These are phyloP conservation scores for Phenganax marumi DNA, from an alignment of 92 coral and sea anemone genomes.

Conservation along the genomic window DNA sequence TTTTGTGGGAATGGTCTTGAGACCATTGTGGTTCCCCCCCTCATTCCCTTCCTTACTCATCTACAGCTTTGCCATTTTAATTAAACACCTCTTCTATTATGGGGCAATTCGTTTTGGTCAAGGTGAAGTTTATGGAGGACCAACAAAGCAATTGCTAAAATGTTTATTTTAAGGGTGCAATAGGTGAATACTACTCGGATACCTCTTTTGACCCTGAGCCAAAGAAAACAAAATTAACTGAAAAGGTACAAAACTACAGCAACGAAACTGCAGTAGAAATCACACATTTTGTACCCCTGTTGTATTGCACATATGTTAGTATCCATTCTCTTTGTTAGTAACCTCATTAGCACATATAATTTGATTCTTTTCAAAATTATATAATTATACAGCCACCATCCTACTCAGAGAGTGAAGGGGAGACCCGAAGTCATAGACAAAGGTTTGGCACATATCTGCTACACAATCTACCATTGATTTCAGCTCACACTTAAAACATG, in stretches of 20 bases:
- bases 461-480: too few relatives aligned
- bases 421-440: neutral
- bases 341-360: neutral
- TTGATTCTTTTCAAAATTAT: neutral
- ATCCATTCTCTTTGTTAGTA: neutral
- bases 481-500: too few relatives aligned
- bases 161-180: conserved; percentile 29
- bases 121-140: neutral
- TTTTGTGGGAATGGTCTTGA: too few relatives aligned
- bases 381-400: conserved; percentile 13
- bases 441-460: neutral
- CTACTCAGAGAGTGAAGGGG: conserved; percentile 19
- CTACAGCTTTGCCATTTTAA: too few relatives aligned
- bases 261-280: too few relatives aligned
- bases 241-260: neutral
- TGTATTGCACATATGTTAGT: neutral
- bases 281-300: neutral
- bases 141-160: neutral
- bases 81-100: too few relatives aligned
- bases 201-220: neutral
- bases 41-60: too few relatives aligned
- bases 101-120: too few relatives aligned
- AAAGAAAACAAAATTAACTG: neutral
- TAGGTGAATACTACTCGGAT: conserved; percentile 27
- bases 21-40: too few relatives aligned